Conservation (phyloP, 2,797 vertebrate genomes). For the Antennarius maculatus region DNA sequence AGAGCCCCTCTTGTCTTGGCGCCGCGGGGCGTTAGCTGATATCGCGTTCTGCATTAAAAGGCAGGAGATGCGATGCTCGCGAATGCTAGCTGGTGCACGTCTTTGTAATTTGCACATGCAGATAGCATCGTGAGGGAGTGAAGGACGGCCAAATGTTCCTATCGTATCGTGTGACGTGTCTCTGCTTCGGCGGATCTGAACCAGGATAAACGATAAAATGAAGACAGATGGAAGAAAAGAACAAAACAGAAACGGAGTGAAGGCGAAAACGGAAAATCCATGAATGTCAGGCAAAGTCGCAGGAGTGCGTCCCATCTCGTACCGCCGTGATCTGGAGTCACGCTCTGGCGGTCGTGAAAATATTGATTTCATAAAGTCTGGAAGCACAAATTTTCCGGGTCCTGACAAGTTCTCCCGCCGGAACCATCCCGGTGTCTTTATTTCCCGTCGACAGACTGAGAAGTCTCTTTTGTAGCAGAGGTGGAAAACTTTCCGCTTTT, state of each 20-base stretch:
- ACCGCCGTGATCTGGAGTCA: conserved; percentile 63
- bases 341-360: conserved; percentile 72
- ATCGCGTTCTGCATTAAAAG: conserved; percentile 33
- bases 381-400: conserved; percentile 45
- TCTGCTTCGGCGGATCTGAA: conserved; percentile 44
- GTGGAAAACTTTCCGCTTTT: background rate
- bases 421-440: conserved; percentile 63
- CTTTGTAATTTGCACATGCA: conserved; percentile 37
- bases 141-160: conserved; percentile 44
- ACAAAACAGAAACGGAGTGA: background rate
- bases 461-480: background rate
- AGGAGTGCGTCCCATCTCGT: conserved; percentile 63
- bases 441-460: conserved; percentile 50
- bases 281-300: conserved; percentile 69
- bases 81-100: conserved; percentile 1
- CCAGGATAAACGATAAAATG: conserved; percentile 66
- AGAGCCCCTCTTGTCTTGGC: conserved; percentile 15
- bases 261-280: background rate
- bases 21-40: conserved; percentile 40
- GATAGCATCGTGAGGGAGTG: conserved; percentile 30
- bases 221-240: conserved; percentile 55
- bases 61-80: conserved; percentile 1
- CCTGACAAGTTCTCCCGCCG: conserved; percentile 55
- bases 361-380: conserved; percentile 75
- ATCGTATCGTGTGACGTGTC: conserved; percentile 56